Conservation (phyloP, 2,888 invertebrate species). For the Andrena bicolor region DNA sequence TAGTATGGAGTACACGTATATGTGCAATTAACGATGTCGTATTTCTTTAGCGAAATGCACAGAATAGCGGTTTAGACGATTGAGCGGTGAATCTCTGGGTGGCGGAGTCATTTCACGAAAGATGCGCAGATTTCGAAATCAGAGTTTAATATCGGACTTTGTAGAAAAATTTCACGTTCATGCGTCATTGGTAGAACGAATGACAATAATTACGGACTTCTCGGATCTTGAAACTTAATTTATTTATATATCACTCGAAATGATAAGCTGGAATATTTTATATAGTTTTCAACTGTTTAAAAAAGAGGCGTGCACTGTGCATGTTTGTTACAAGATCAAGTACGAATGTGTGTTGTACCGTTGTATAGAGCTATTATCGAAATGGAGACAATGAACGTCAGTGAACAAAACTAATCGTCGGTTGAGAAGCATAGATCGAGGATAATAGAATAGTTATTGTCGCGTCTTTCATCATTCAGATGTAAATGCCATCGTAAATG, state of each 20-base stretch:
- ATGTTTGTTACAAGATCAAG: slow-evolving; percentile 14
- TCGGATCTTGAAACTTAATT: slow-evolving; percentile 12
- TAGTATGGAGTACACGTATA: slow-evolving; percentile 49
- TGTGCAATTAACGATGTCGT: slow-evolving; percentile 68
- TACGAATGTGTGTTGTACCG: slow-evolving; percentile 46
- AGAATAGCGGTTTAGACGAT: slow-evolving; percentile 65
- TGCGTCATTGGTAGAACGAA: slow-evolving; percentile 27
- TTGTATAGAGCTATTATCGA: slow-evolving; percentile 9
- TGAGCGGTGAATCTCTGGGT: slow-evolving; percentile 62
- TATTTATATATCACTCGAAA: not conserved
- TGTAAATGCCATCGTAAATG: slow-evolving; percentile 44
- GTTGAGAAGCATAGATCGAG: not conserved
- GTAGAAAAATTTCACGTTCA: slow-evolving; percentile 16
- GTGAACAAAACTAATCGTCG: slow-evolving; percentile 3
- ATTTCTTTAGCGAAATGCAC: slow-evolving; percentile 72
- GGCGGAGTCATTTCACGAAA: slow-evolving; percentile 63
- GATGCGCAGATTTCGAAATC: slow-evolving; percentile 56
- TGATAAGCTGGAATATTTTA: slow-evolving; percentile 1
- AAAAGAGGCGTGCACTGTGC: slow-evolving; percentile 22
- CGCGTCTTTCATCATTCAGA: slow-evolving; percentile 33
- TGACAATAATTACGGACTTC: slow-evolving; percentile 41
- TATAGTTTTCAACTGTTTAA: slow-evolving; percentile 23
- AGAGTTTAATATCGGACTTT: slow-evolving; percentile 22
- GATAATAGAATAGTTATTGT: slow-evolving; percentile 32
- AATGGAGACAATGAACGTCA: slow-evolving; percentile 7